Evolutionary conservation across 2,113 vertebrate genomes (phyloP), one percentile per base, ranked within the genome.

Genomic region (Zeus faber): DNA sequence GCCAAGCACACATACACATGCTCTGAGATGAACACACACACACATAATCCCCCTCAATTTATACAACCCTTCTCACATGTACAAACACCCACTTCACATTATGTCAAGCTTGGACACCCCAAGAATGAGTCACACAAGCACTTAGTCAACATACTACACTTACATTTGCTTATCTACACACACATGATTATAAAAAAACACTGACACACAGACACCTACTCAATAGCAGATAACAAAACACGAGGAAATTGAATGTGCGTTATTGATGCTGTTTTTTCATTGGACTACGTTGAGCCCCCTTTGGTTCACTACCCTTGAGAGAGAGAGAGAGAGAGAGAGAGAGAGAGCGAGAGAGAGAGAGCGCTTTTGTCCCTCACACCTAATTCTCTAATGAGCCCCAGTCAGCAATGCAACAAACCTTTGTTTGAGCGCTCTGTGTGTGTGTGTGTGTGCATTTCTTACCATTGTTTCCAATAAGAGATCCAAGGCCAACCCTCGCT

Each of bases 381-480:
- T 79, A 65, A 65, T 79, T 74, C 77, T 77, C 67, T 85, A 85
- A 83, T 82, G 82, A 87, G 79, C 57, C 74, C 49, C 47, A 47
- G 74, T 66, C 76, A 66, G 76, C 58, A 72, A 56, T 14, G 70
- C 70, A 69, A 68, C 41, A 41, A 68, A 49, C 74, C 62, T 72
- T 72, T 70, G 63, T 62, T 67, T 22, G 6, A 51, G 11, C 27
- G 18, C 45, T 50, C 20, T 26, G n/a, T 35, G 18, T 33, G 18
- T 60, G 9, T 49, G 29, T 39, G 6, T 21, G 2, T 56, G 52
- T 37, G 49, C 51, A 65, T 61, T n/a, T 45, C 10, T 3, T 43
- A 16, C 31, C 4, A 4, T 56, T 58, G 27, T 57, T 44, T 41
- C 13, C 2, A 20, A 44, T 37, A 55, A 35, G n/a, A 33, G 29